phyloP scores from a whole-genome alignment of 2,888 invertebrate species.

The Eugnorisma glareosa region DNA sequence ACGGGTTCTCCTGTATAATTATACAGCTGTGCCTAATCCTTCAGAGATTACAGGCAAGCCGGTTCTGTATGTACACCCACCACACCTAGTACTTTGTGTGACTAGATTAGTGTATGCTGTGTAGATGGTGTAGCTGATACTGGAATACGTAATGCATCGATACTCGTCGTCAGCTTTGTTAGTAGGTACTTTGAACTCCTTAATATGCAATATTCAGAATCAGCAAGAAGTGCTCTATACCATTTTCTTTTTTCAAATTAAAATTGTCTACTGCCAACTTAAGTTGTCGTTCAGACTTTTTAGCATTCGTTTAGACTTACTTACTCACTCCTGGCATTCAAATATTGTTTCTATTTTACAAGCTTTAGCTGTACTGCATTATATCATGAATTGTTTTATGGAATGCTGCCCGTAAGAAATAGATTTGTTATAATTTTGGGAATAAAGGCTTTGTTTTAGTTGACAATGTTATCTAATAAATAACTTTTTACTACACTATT shows the following conservation, averaged over 20 bases:
- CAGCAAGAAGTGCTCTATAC: not conserved
- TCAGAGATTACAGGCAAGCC: slow-evolving; percentile 35
- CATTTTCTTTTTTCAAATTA: not conserved
- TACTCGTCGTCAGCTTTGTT: not conserved
- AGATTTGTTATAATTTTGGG: not conserved
- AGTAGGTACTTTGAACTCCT: not conserved
- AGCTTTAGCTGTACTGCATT: not conserved
- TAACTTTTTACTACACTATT: not conserved
- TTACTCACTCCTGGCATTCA: not conserved
- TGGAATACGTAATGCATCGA: not conserved
- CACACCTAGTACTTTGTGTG: not conserved
- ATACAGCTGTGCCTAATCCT: slow-evolving; percentile 26
- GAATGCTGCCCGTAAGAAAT: not conserved
- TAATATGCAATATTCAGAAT: not conserved
- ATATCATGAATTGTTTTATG: not conserved
- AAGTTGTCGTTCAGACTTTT: not conserved
- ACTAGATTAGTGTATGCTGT: slow-evolving; percentile 13
- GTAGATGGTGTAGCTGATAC: not conserved
- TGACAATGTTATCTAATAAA: not conserved
- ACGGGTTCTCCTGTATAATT: slow-evolving; percentile 13
- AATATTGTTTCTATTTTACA: not conserved
- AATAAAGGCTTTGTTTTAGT: not conserved
- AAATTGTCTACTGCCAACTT: not conserved
- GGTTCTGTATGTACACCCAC: slow-evolving; percentile 8
- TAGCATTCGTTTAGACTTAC: not conserved